A percentile compares a stretch with the other conserved stretches of the same genome.
Conservation (phyloP, 2,888 invertebrate species). For the Neoascia interrupta region DNA sequence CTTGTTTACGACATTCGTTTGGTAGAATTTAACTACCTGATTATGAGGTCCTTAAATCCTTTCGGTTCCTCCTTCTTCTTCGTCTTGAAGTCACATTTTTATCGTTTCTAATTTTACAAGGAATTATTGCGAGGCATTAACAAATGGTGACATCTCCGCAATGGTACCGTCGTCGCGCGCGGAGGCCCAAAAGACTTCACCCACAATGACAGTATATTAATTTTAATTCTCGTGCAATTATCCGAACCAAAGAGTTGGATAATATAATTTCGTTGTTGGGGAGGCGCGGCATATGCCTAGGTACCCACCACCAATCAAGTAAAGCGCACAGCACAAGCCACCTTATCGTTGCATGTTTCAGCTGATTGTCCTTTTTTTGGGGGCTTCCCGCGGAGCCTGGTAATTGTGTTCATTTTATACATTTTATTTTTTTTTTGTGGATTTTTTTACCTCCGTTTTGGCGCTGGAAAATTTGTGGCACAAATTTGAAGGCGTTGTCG, state of each 20-base stretch:
- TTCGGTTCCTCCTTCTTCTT: conserved; percentile 38
- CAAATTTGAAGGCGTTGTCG: conserved; percentile 64
- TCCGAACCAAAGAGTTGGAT: conserved; percentile 74
- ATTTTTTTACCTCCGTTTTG: conserved; percentile 11
- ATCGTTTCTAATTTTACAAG: conserved; percentile 66
- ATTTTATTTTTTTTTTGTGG: background rate
- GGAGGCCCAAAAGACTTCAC: conserved; percentile 29
- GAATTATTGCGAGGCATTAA: conserved; percentile 66
- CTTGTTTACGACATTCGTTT: conserved; percentile 67
- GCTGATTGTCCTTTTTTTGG: conserved; percentile 59
- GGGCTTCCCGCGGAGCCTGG: conserved; percentile 6
- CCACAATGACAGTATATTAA: conserved; percentile 76
- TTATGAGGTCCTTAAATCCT: conserved; percentile 70
- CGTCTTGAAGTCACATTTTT: conserved; percentile 39
- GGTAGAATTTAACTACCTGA: conserved; percentile 67
- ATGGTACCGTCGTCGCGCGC: conserved; percentile 46
- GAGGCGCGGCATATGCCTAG: conserved; percentile 51
- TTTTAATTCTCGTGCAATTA: conserved; percentile 80
- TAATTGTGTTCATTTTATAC: conserved; percentile 45
- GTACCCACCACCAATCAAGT: conserved; percentile 47
- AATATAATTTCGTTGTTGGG: conserved; percentile 62
- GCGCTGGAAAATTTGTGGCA: conserved; percentile 21
- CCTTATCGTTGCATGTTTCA: conserved; percentile 54
- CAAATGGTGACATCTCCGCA: conserved; percentile 67
- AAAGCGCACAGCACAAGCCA: conserved; percentile 17